Evolutionary conservation across 2,797 vertebrate genomes (phyloP), one percentile per base, ranked within the genome.

Genomic region (Petrocephalus schoutedeni): DNA sequence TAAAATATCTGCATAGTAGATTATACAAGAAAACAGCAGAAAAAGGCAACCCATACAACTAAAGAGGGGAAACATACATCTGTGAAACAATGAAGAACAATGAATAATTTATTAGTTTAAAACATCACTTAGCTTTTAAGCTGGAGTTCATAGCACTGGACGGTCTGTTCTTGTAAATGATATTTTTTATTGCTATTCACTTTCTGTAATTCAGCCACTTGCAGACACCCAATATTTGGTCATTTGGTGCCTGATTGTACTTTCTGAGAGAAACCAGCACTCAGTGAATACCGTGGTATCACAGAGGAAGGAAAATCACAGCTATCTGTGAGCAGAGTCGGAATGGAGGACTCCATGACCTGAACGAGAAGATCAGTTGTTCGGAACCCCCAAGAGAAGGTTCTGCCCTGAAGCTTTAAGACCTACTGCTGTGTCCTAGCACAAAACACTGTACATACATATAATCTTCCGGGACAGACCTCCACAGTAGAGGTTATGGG

Each of bases 101-200:
- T 91, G 71, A 90, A 91, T 91, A 88, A 90, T 88, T 88, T 61
- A 89, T 90, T 21, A 85, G 21, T 88, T 85, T 85, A 80, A 89
- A 90, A 88, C 59, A 51, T 86, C 86, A 64, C 89, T 86, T 86
- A 87, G 90, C 91, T 90, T 90, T 91, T 89, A 89, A 87, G 87
- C 80, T 41, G 64, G 57, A 56, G 89, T 90, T 88, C 16, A 74
- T 54, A 87, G 86, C 84, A 90, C 86, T 85, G 19, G 45, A 80
- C 88, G 87, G 58, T 88, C 80, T 14, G 54, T 83, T 85, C 80
- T 85, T 85, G 80, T 88, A 85, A 88, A 85, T 85, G 59, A 88
- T 90, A 88, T 89, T 86, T 89, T 87, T 89, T 87, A 87, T 64
- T 85, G 90, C 83, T 36, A 53, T 86, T n/a, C 57, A 88, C 67